A percentile compares a stretch with the other conserved stretches of the same genome.
Evolutionary conservation across 1,140 invertebrate genomes (phyloP).

Genomic region (Nebria ingens): DNA sequence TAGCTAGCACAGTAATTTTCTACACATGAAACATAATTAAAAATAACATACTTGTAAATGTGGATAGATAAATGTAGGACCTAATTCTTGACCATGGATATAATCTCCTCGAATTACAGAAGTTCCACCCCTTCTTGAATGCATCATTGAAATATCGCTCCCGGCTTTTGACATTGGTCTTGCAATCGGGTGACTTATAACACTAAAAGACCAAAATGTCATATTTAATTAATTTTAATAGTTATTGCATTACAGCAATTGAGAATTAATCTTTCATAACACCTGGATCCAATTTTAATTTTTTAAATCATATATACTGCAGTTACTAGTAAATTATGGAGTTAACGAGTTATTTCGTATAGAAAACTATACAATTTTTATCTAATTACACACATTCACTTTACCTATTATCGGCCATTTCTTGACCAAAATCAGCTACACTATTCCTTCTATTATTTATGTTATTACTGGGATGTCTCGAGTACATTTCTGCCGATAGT

Average conservation of each 20-base stretch:
- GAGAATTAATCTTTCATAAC: no score
- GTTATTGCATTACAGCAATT: no score
- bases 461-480: slow-evolving; percentile 30
- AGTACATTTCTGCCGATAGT: slow-evolving; percentile 42
- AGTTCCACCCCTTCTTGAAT: slow-evolving; percentile 36
- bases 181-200: slow-evolving; percentile 32
- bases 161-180: slow-evolving; percentile 45
- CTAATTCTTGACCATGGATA: slow-evolving; percentile 37
- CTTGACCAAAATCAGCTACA: slow-evolving; percentile 49
- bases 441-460: slow-evolving; percentile 47
- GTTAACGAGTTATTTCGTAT: no score
- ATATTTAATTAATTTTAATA: no score
- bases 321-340: no score
- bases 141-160: slow-evolving; percentile 42
- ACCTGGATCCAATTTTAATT: no score
- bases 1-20: neutral
- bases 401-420: slow-evolving; percentile 39
- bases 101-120: slow-evolving; percentile 42
- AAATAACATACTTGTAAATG: slow-evolving; percentile 45
- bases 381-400: no score
- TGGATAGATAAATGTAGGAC: slow-evolving; percentile 47
- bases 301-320: no score
- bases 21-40: slow-evolving; percentile 11
- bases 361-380: no score
- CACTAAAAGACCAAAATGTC: neutral